These are phyloP conservation scores for Elegia similella DNA, from an alignment of 2,888 invertebrate genomes.

Conservation along the genomic window DNA sequence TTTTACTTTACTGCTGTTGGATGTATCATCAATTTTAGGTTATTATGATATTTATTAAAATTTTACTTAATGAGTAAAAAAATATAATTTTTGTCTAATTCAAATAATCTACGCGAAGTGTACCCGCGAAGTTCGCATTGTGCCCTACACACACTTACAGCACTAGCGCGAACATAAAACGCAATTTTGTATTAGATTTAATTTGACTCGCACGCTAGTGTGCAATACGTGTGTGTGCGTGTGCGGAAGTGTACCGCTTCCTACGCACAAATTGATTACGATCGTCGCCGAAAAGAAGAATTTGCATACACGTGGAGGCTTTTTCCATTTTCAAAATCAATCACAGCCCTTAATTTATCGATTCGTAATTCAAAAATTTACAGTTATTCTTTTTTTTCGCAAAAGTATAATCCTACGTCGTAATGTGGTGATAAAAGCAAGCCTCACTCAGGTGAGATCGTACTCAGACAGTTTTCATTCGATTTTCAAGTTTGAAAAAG, in stretches of 20 bases:
- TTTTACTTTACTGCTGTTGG: no score
- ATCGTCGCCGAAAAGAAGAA: constrained; percentile 75
- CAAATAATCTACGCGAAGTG: constrained; percentile 49
- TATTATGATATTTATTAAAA: no score
- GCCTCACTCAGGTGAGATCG: neutral
- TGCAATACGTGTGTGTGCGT: constrained; percentile 46
- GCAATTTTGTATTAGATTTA: constrained; percentile 82
- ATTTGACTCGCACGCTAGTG: constrained; percentile 66
- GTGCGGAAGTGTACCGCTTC: constrained; percentile 61
- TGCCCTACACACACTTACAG: constrained; percentile 72
- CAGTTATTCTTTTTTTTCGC: neutral
- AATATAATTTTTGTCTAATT: constrained; percentile 41
- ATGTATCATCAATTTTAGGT: no score
- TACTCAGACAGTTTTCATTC: constrained; percentile 36
- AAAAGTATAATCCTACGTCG: neutral
- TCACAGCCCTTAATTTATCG: constrained; percentile 36
- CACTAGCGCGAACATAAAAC: constrained; percentile 78
- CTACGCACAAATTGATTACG: constrained; percentile 81
- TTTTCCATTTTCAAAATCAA: constrained; percentile 48
- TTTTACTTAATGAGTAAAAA: constrained; percentile 16
- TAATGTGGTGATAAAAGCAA: neutral
- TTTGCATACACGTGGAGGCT: constrained; percentile 72
- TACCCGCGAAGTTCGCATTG: constrained; percentile 71
- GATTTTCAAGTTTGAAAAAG: constrained; percentile 25
- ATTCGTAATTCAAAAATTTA: neutral